phyloP scores from a whole-genome alignment of 1,140 invertebrate species.

The Drosophila rufa region DNA sequence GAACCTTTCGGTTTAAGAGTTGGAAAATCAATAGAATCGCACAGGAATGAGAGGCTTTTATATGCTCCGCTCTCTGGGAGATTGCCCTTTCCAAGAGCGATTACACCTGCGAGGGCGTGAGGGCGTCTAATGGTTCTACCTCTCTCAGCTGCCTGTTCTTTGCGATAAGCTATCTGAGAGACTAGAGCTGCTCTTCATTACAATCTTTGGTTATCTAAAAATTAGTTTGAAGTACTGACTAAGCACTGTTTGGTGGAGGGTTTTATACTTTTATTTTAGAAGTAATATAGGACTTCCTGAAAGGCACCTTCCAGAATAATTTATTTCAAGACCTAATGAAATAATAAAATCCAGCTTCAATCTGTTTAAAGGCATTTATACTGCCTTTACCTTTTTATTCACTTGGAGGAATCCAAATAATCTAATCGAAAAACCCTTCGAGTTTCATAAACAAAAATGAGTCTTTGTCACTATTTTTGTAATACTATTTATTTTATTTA shows the following conservation, averaged over 20 bases:
- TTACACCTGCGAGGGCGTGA: constrained; percentile 5
- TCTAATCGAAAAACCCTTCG: background rate
- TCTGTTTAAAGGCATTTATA: too few relatives aligned
- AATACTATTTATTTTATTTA: constrained; percentile 67
- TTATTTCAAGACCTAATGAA: background rate
- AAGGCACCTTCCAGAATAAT: background rate
- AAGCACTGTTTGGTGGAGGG: too few relatives aligned
- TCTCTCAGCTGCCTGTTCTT: constrained; percentile 12
- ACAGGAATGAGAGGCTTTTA: background rate
- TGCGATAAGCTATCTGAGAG: background rate
- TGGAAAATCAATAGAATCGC: background rate
- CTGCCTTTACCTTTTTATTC: too few relatives aligned
- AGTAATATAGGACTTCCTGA: background rate
- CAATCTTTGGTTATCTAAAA: background rate
- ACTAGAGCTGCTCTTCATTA: background rate
- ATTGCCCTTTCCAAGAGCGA: background rate
- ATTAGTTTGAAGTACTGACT: background rate
- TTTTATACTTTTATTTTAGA: background rate
- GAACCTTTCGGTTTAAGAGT: background rate
- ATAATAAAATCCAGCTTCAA: background rate
- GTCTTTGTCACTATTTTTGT: constrained; percentile 1
- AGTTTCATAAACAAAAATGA: background rate
- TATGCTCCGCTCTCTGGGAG: constrained; percentile 2
- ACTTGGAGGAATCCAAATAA: too few relatives aligned
- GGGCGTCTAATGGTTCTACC: background rate